Percentiles rank a stretch among this genome's conserved stretches.
phyloP scores from a whole-genome alignment of 1,140 invertebrate genomes.

The Cardiocondyla obscurior region DNA sequence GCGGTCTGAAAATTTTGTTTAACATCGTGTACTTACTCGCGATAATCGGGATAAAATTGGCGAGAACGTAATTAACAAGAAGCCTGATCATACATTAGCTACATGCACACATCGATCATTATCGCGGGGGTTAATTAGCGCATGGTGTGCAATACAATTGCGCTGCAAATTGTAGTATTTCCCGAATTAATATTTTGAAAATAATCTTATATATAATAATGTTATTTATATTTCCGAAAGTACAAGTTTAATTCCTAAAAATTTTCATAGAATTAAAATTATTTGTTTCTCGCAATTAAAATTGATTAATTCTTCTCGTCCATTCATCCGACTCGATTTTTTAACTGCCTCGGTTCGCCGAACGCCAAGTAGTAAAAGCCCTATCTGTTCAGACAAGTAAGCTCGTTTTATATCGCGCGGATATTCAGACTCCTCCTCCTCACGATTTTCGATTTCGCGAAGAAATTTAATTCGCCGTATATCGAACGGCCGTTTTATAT shows the following conservation, averaged over 20 bases:
- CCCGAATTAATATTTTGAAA: too few species aligned
- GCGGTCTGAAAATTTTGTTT: background rate
- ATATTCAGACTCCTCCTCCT: background rate
- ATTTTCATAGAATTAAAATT: background rate
- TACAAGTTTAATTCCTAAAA: background rate
- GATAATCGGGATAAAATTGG: background rate
- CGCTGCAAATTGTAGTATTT: background rate
- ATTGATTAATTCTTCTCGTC: background rate
- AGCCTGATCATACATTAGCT: background rate
- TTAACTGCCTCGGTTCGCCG: background rate
- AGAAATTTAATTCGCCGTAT: background rate
- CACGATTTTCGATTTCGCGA: background rate
- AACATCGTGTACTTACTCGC: background rate
- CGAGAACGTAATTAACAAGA: background rate
- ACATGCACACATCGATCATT: background rate
- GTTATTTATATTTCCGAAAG: background rate
- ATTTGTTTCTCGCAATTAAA: background rate
- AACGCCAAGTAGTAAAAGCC: background rate
- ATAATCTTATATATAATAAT: background rate
- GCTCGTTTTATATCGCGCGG: background rate
- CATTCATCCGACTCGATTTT: background rate
- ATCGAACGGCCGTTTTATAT: background rate
- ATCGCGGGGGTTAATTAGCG: background rate
- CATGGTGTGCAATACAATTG: background rate
- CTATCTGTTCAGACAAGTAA: background rate